phyloP scores from a whole-genome alignment of 2,888 invertebrate genomes.

The Cryptophagus acutangulus region DNA sequence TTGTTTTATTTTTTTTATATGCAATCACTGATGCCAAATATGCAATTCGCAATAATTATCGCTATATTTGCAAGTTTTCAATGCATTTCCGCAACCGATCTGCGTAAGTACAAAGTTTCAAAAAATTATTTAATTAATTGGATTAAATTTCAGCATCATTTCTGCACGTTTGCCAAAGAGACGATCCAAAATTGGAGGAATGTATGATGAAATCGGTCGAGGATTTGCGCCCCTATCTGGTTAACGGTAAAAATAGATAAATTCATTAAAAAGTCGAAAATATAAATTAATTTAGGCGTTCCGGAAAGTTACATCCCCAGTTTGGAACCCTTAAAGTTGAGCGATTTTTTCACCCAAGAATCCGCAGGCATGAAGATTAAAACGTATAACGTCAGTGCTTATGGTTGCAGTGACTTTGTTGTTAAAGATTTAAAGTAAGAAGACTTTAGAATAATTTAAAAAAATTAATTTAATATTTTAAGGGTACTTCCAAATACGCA shows the following conservation, averaged over 20 bases:
- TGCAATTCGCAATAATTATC: too few species aligned
- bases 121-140: too few species aligned
- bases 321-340: conserved; percentile 52
- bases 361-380: conserved; percentile 47
- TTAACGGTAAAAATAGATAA: neutral
- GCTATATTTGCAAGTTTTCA: too few species aligned
- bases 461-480: conserved; percentile 15
- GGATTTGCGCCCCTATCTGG: conserved; percentile 48
- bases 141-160: conserved; percentile 56
- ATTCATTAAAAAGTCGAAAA: neutral
- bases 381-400: conserved; percentile 49
- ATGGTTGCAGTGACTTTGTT: conserved; percentile 52
- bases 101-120: too few species aligned
- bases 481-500: conserved; percentile 44
- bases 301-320: conserved; percentile 55
- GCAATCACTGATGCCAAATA: too few species aligned
- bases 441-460: neutral
- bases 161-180: conserved; percentile 52
- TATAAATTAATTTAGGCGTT: conserved; percentile 38
- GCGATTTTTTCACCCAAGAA: conserved; percentile 50
- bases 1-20: too few species aligned
- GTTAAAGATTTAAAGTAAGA: conserved; percentile 50
- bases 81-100: too few species aligned
- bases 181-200: conserved; percentile 49
- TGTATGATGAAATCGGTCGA: conserved; percentile 51